These are phyloP conservation scores for Tyrannus savana DNA, from an alignment of 2,113 vertebrate genomes.

Conservation along the genomic window DNA sequence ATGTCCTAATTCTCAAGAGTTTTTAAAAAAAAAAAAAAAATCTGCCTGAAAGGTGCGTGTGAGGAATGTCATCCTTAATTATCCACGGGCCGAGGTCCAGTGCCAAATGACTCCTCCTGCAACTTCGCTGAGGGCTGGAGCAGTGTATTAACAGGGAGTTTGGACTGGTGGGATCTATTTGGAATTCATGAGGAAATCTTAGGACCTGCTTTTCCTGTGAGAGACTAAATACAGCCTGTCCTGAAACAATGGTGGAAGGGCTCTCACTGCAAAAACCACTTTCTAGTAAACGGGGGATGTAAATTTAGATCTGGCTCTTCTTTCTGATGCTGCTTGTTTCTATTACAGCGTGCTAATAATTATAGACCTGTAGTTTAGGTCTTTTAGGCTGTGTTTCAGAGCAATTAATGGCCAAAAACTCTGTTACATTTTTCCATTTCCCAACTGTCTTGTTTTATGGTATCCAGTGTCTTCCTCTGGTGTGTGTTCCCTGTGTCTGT, in stretches of 20 bases:
- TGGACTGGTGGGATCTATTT: conserved; percentile 15
- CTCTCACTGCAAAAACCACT: background rate
- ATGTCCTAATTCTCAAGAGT: background rate
- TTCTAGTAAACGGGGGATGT: conserved; percentile 12
- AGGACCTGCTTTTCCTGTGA: conserved; percentile 57
- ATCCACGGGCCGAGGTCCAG: background rate
- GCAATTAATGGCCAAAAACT: background rate
- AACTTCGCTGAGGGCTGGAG: background rate
- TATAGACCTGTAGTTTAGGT: background rate
- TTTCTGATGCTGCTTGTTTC: background rate
- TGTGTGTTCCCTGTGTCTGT: background rate
- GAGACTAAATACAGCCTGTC: background rate
- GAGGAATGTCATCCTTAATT: background rate
- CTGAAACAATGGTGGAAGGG: conserved; percentile 51
- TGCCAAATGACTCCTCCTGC: background rate
- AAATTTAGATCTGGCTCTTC: conserved; percentile 38
- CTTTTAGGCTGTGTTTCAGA: background rate
- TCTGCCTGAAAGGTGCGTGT: background rate
- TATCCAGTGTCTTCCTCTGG: conserved; percentile 10
- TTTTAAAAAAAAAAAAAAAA: background rate
- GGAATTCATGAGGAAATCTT: conserved; percentile 38
- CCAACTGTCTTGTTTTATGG: background rate
- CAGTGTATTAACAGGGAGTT: background rate
- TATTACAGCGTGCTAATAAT: background rate
- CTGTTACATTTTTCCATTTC: background rate